Conservation (phyloP, 2,888 invertebrate genomes). For the Tortrix viridana region DNA sequence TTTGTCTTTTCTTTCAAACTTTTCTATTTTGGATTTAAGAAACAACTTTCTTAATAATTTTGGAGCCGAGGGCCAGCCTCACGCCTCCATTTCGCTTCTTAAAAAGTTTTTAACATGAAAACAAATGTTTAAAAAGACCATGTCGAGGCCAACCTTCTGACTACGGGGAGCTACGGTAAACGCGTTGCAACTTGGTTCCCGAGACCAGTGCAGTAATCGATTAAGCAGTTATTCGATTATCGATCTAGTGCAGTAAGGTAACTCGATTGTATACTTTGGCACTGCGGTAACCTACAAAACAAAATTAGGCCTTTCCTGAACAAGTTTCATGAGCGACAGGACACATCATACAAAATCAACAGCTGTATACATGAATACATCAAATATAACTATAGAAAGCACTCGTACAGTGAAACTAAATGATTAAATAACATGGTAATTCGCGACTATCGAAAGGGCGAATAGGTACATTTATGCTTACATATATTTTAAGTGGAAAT, state of each 20-base stretch:
- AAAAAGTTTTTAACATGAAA: not conserved
- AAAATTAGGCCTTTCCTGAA: slow-evolving; percentile 52
- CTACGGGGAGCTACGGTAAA: not conserved
- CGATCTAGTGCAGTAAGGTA: slow-evolving; percentile 7
- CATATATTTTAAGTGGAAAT: slow-evolving; percentile 10
- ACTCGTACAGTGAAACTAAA: slow-evolving; percentile 38
- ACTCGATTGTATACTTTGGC: slow-evolving; percentile 56
- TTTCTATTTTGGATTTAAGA: too few species aligned
- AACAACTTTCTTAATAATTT: too few species aligned
- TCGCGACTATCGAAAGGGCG: slow-evolving; percentile 33
- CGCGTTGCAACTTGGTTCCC: not conserved
- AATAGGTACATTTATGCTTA: slow-evolving; percentile 28
- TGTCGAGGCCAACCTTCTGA: slow-evolving; percentile 2
- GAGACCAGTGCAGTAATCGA: slow-evolving; percentile 9
- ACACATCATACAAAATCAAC: slow-evolving; percentile 29
- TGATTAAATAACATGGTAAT: slow-evolving; percentile 41
- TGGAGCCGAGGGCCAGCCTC: too few species aligned
- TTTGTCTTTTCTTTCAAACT: too few species aligned
- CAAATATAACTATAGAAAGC: slow-evolving; percentile 37
- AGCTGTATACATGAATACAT: slow-evolving; percentile 34
- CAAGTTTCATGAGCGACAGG: slow-evolving; percentile 25
- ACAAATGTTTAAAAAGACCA: not conserved
- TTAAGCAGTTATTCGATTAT: too few species aligned
- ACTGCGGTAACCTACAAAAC: slow-evolving; percentile 61
- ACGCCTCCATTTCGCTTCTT: too few species aligned